phyloP scores from a whole-genome alignment of 2,113 vertebrate genomes.

The Rhinopithecus roxellana region DNA sequence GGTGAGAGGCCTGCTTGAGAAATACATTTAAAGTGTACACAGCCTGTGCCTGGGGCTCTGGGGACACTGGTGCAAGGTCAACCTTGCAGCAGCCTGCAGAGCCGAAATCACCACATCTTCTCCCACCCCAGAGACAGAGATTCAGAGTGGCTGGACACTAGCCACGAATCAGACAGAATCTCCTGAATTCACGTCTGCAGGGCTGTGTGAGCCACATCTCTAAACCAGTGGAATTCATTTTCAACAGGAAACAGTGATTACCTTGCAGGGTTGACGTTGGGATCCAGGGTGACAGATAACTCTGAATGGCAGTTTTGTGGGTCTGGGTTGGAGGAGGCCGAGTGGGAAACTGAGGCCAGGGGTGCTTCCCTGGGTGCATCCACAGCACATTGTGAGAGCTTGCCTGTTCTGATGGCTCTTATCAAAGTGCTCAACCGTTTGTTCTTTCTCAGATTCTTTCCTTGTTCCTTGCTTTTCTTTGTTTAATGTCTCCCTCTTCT shows the following conservation, averaged over 20 bases:
- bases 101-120: rapidly evolving
- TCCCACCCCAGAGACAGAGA: too few species aligned
- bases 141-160: rapidly evolving
- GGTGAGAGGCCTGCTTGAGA: rapidly evolving
- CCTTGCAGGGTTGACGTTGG: rapidly evolving
- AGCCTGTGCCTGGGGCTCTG: background rate
- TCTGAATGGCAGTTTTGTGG: rapidly evolving
- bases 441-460: rapidly evolving
- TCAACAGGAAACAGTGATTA: rapidly evolving
- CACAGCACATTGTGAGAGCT: rapidly evolving
- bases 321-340: background rate
- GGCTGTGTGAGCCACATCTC: too few species aligned
- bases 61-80: rapidly evolving
- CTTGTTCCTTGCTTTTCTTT: background rate
- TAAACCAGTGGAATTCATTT: rapidly evolving
- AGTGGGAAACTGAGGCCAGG: rapidly evolving
- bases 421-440: rapidly evolving
- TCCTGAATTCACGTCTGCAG: rapidly evolving
- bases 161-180: background rate
- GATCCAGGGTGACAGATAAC: rapidly evolving
- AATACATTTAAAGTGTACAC: background rate
- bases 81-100: background rate
- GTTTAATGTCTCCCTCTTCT: too few species aligned
- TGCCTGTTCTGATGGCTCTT: rapidly evolving
- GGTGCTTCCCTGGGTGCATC: rapidly evolving